Conservation (phyloP, 2,888 invertebrate species). For the Chymomyza fuscimana region DNA sequence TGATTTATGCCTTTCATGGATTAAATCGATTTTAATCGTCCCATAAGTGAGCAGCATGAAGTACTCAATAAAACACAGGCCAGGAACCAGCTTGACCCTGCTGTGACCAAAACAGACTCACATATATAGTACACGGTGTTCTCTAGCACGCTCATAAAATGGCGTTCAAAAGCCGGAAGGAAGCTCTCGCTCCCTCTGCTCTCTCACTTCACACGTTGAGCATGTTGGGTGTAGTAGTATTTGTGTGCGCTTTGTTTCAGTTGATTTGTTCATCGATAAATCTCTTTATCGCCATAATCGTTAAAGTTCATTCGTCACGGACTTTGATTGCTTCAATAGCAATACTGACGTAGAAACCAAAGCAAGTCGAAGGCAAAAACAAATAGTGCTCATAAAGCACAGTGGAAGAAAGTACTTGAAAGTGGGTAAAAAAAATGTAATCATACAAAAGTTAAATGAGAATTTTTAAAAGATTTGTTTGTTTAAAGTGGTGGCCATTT, state of each 20-base stretch:
- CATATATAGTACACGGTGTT: slow-evolving; percentile 10
- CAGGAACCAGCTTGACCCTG: slow-evolving; percentile 21
- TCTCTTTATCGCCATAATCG: slow-evolving; percentile 71
- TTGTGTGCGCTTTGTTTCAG: slow-evolving; percentile 49
- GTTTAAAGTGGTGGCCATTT: no score
- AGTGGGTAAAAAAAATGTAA: neutral
- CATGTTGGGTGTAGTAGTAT: slow-evolving; percentile 6
- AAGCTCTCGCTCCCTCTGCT: slow-evolving; percentile 18
- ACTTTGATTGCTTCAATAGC: slow-evolving; percentile 54
- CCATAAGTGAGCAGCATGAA: slow-evolving; percentile 64
- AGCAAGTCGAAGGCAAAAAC: slow-evolving; percentile 13
- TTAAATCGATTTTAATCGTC: slow-evolving; percentile 71
- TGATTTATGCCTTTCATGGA: slow-evolving; percentile 63
- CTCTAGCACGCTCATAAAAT: slow-evolving; percentile 34
- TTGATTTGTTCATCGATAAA: slow-evolving; percentile 66
- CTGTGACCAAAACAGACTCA: slow-evolving; percentile 6
- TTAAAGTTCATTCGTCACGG: slow-evolving; percentile 71
- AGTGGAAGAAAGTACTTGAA: slow-evolving; percentile 13
- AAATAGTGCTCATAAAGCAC: neutral
- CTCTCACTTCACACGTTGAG: neutral
- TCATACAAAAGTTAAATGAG: neutral
- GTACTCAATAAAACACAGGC: slow-evolving; percentile 69
- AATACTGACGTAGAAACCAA: slow-evolving; percentile 16
- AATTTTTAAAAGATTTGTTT: no score
- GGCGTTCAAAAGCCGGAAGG: slow-evolving; percentile 41